Base-by-base conservation (phyloP, 2,888 invertebrate species). In the Ochropleura leucogaster region DNA sequence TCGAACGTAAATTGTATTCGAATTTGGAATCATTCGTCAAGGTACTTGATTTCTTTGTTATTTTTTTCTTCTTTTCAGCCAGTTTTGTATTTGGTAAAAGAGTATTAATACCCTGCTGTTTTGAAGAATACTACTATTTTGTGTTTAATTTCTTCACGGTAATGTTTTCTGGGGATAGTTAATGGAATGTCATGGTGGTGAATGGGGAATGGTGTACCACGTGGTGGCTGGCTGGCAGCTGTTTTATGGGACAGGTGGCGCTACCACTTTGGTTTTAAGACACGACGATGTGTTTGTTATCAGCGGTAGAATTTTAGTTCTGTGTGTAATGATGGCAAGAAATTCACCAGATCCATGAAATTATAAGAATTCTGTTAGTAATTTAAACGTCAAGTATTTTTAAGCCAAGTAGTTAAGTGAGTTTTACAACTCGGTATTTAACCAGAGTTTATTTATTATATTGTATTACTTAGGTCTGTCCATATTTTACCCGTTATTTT, bases 21-120 rank as follows among this genome's bases (percentile, higher is more conserved):
- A 90, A 94, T 94, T 88, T 88, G 77, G 68, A 88, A 87, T 90
- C 89, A 94, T 95, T 95, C 94, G 94, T 93, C 93, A 94, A 92
- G 95, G 94, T 92, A 89, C 90, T 94, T 91, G 85, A 83, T 66
- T 74, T 84, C 82, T 86, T 92, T 92, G 90, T 90, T 55, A 74
- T 18, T 79, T 84, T 85, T 82, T 79, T 85, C 89, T 72, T 62
- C 55, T 68, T 87, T 75, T 90, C 49, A 46, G 92, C 89, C 89
- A 89, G 87, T 88, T 84, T 89, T 87, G 80, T 91, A 92, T 90
- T 85, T 83, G 79, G 42, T 78, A n/a, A 81, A 75, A 72, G 57
- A 69, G 57, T 77, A 68, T 64, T 78, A 80, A 80, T 82, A 46
- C 68, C 85, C 82, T 72, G 77, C 84, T 78, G 86, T 84, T 87